Evolutionary conservation across 2,888 invertebrate species (phyloP).

Genomic region (Heteropelma amictum): DNA sequence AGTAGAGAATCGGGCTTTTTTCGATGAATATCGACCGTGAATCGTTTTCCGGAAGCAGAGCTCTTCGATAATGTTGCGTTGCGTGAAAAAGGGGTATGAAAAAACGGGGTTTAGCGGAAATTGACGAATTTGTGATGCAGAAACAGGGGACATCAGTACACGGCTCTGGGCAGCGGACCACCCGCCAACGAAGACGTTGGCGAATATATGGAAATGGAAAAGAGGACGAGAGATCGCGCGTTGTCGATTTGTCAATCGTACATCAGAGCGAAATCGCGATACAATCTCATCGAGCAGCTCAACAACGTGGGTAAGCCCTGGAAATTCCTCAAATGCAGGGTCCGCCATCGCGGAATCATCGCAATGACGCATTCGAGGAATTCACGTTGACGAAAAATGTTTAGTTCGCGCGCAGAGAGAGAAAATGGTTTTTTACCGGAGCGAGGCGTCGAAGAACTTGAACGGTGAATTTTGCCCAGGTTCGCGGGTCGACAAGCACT

Average conservation of each 20-base stretch:
- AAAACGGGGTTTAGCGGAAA: slow-evolving; percentile 51
- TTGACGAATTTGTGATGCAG: slow-evolving; percentile 61
- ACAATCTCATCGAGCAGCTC: slow-evolving; percentile 88
- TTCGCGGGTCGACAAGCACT: slow-evolving; percentile 91
- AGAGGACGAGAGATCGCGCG: slow-evolving; percentile 83
- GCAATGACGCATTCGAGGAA: background rate
- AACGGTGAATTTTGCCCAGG: slow-evolving; percentile 76
- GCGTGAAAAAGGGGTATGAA: slow-evolving; percentile 20
- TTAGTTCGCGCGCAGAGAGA: too few relatives aligned
- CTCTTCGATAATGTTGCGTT: slow-evolving; percentile 50
- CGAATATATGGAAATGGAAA: slow-evolving; percentile 83
- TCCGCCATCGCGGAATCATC: background rate
- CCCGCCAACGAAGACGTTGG: slow-evolving; percentile 80
- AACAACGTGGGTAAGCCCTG: slow-evolving; percentile 84
- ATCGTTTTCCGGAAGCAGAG: background rate
- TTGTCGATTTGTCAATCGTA: slow-evolving; percentile 84
- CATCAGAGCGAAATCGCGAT: slow-evolving; percentile 83
- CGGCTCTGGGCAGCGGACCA: slow-evolving; percentile 80
- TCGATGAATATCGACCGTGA: background rate
- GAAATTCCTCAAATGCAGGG: background rate
- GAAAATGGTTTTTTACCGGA: background rate
- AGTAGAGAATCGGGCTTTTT: too few relatives aligned
- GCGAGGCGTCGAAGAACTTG: background rate
- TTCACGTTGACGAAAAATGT: too few relatives aligned
- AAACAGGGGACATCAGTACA: slow-evolving; percentile 82